Percentiles rank a stretch among this genome's conserved stretches.
Conservation (phyloP, 2,113 vertebrate genomes). For the Phaethornis superciliosus region DNA sequence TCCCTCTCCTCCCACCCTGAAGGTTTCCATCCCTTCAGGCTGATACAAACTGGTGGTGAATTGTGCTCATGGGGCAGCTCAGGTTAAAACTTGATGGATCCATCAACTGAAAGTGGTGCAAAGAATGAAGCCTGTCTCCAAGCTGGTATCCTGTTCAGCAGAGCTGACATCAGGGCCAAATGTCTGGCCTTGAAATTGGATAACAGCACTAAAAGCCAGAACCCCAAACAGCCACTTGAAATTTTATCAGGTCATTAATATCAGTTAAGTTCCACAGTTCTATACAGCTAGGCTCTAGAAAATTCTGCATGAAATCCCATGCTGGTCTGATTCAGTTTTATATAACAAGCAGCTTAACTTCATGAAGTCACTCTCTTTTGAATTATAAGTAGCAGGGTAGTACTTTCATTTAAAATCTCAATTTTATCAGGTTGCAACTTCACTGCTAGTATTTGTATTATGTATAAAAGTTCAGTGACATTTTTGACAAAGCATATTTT, state of each 20-base stretch:
- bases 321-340: conserved; percentile 7
- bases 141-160: background rate
- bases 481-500: conserved; percentile 1
- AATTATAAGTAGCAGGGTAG: conserved; percentile 28
- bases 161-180: background rate
- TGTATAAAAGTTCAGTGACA: conserved; percentile 5
- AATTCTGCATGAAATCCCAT: background rate
- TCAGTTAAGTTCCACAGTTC: background rate
- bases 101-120: background rate
- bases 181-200: background rate
- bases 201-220: background rate
- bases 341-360: conserved; percentile 30
- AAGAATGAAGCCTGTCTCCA: background rate
- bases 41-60: background rate
- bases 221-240: background rate
- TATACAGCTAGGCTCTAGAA: background rate
- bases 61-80: background rate
- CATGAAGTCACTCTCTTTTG: conserved; percentile 1
- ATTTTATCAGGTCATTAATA: background rate
- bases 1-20: background rate
- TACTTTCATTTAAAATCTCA: conserved; percentile 35
- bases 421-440: conserved; percentile 25
- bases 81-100: background rate
- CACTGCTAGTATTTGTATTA: conserved; percentile 19
- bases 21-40: background rate